phyloP scores from a whole-genome alignment of 2,888 invertebrate genomes.

The Cyrtodaria siliqua region DNA sequence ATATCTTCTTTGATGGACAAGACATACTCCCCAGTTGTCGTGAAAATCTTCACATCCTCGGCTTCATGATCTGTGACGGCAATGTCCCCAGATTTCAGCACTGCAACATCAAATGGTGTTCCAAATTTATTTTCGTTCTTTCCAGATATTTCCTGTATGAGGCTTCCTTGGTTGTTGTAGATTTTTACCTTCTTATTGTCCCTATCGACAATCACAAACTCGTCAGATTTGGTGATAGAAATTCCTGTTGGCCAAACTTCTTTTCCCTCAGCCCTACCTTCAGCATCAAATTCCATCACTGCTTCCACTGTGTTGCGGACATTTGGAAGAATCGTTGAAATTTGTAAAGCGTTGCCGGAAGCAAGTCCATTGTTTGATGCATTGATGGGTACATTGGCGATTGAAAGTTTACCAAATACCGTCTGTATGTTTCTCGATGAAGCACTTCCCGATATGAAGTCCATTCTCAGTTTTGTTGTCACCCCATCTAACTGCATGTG shows the following conservation, averaged over 20 bases:
- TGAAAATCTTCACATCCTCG: conserved; percentile 79
- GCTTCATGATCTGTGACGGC: conserved; percentile 81
- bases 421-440: conserved; percentile 67
- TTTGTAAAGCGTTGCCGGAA: conserved; percentile 51
- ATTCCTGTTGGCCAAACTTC: conserved; percentile 83
- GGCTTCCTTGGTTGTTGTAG: conserved; percentile 71
- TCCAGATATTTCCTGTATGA: conserved; percentile 71
- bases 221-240: conserved; percentile 67
- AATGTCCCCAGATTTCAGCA: conserved; percentile 76
- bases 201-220: conserved; percentile 79
- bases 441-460: conserved; percentile 71
- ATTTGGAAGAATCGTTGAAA: conserved; percentile 70
- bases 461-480: conserved; percentile 63
- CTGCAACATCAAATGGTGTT: conserved; percentile 81
- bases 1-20: conserved; percentile 73
- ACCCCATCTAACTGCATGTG: conserved; percentile 74
- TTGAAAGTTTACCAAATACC: conserved; percentile 74
- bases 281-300: conserved; percentile 67
- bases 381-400: conserved; percentile 63
- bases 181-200: conserved; percentile 82
- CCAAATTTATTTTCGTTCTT: conserved; percentile 70
- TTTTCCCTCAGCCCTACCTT: conserved; percentile 68
- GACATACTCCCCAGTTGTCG: conserved; percentile 67
- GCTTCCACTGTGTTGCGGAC: conserved; percentile 63
- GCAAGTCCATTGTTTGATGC: conserved; percentile 59